Conservation (phyloP, 2,113 vertebrate species). For the Zonotrichia leucophrys region DNA sequence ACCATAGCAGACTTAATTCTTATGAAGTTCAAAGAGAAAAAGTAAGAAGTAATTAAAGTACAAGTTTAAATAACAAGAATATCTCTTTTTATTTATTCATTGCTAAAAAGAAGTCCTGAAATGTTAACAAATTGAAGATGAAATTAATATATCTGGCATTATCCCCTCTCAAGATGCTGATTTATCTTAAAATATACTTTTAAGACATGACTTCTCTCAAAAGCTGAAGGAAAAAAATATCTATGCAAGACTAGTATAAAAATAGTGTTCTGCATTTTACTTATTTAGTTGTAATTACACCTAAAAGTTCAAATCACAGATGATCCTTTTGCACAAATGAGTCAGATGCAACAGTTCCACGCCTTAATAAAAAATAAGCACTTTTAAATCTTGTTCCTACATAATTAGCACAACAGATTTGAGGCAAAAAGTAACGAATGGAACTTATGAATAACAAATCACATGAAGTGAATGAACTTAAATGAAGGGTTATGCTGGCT, state of each 20-base stretch:
- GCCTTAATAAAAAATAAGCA: neutral
- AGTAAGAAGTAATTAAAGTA: neutral
- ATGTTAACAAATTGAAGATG: neutral
- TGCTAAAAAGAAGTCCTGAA: neutral
- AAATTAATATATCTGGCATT: neutral
- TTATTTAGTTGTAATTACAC: neutral
- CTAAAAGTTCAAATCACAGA: neutral
- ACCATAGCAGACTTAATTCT: neutral
- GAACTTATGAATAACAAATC: neutral
- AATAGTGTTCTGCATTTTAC: neutral
- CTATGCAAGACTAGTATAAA: neutral
- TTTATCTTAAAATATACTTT: neutral
- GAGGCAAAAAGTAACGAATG: neutral
- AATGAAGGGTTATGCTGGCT: neutral
- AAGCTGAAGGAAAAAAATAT: neutral
- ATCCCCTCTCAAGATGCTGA: neutral
- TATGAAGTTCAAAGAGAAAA: neutral
- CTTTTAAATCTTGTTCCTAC: neutral
- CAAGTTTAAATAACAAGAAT: neutral
- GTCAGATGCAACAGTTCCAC: neutral
- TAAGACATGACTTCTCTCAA: neutral
- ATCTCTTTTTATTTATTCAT: neutral
- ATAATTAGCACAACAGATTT: neutral
- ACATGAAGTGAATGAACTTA: neutral
- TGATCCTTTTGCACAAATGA: neutral